phyloP scores from a whole-genome alignment of 2,888 invertebrate genomes.

The Drosophila vallismaia region DNA sequence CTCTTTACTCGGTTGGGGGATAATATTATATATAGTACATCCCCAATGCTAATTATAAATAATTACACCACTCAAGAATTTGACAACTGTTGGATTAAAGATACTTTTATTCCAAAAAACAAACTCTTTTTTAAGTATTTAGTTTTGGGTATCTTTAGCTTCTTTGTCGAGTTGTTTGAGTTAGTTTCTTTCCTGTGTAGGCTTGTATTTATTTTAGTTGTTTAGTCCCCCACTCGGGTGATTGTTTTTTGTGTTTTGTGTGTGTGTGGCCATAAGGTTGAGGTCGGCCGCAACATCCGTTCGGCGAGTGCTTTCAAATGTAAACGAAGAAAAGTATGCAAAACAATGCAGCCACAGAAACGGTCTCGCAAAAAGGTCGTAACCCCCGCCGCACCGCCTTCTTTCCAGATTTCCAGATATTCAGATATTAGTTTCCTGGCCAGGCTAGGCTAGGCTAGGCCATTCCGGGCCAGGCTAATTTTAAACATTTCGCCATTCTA shows the following conservation, averaged over 20 bases:
- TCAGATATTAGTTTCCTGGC: constrained; percentile 17
- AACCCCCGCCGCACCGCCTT: constrained; percentile 11
- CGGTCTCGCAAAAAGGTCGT: constrained; percentile 13
- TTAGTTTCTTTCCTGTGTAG: constrained; percentile 8
- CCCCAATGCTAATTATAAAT: not conserved
- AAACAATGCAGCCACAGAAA: constrained; percentile 63
- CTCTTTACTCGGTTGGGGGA: not conserved
- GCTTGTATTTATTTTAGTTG: constrained; percentile 28
- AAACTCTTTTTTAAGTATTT: constrained; percentile 1
- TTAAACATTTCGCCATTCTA: constrained; percentile 75
- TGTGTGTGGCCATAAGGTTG: constrained; percentile 68
- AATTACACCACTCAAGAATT: not conserved
- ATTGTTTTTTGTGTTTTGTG: not conserved
- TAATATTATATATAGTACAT: not conserved
- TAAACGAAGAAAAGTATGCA: constrained; percentile 68
- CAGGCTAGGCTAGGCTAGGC: not conserved
- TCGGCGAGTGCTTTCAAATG: constrained; percentile 77
- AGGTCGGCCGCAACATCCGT: constrained; percentile 81
- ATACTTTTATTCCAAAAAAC: too few species aligned
- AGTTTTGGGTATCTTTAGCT: constrained; percentile 11
- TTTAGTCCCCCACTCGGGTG: constrained; percentile 13
- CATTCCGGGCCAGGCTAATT: constrained; percentile 44
- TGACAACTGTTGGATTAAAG: not conserved
- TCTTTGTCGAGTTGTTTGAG: constrained; percentile 2
- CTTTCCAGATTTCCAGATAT: constrained; percentile 31